phyloP scores from a whole-genome alignment of 1,140 invertebrate genomes.

The Macrosteles quadrilineatus region DNA sequence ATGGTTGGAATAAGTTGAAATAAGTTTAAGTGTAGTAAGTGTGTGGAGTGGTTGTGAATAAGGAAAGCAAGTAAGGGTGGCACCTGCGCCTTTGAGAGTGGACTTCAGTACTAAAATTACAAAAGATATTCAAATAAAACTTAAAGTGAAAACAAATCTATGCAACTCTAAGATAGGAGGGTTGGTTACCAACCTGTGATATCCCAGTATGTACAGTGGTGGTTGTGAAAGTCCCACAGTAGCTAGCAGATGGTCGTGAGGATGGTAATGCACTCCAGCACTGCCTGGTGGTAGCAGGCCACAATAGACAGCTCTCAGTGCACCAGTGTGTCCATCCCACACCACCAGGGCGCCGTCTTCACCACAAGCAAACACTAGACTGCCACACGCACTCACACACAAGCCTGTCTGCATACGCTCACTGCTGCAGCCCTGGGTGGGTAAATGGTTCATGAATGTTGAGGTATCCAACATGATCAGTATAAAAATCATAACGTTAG shows the following conservation, averaged over 20 bases:
- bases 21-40: too few species aligned
- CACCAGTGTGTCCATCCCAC: conserved; percentile 64
- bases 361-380: conserved; percentile 60
- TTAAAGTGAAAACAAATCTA: too few species aligned
- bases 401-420: conserved; percentile 53
- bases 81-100: too few species aligned
- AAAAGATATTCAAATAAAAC: too few species aligned
- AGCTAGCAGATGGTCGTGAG: conserved; percentile 61
- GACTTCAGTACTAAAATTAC: too few species aligned
- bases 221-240: conserved; percentile 17
- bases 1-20: too few species aligned
- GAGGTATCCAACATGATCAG: too few species aligned
- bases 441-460: too few species aligned
- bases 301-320: conserved; percentile 54
- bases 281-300: conserved; percentile 47
- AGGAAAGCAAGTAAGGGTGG: too few species aligned
- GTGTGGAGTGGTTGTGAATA: too few species aligned
- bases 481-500: too few species aligned
- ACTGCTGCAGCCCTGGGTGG: conserved; percentile 49
- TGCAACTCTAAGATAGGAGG: too few species aligned
- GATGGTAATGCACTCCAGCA: conserved; percentile 60
- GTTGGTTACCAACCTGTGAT: conserved; percentile 35
- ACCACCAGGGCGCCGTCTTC: conserved; percentile 61
- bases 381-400: conserved; percentile 62
- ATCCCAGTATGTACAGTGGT: conserved; percentile 29